phyloP scores from a whole-genome alignment of 2,888 invertebrate species.

The Nomada hirtipes region DNA sequence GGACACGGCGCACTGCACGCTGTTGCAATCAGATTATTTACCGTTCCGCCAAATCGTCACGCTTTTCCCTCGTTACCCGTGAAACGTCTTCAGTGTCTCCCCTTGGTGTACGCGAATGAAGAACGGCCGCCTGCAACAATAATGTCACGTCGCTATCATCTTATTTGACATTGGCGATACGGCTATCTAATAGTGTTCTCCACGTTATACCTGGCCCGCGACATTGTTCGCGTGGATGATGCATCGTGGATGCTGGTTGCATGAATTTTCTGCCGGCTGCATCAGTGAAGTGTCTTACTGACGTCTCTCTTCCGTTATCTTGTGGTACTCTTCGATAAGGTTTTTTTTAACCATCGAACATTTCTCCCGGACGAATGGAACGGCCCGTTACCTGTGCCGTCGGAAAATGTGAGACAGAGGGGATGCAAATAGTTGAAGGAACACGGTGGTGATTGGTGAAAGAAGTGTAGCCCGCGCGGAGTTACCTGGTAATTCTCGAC shows the following conservation, averaged over 20 bases:
- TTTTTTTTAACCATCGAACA: neutral
- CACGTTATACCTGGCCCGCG: neutral
- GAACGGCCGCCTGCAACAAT: conserved; percentile 3
- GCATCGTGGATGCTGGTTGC: neutral
- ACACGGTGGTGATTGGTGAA: conserved; percentile 32
- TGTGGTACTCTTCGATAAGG: neutral
- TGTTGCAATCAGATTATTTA: conserved; percentile 38
- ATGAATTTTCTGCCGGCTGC: neutral
- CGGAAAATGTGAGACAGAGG: conserved; percentile 34
- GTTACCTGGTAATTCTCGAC: neutral
- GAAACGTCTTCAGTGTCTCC: conserved; percentile 24
- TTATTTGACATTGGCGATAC: neutral
- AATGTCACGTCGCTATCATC: neutral
- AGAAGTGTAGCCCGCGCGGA: neutral
- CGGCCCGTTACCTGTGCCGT: neutral
- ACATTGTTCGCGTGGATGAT: neutral
- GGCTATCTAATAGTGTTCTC: neutral
- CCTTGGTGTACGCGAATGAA: conserved; percentile 32
- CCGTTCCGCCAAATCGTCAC: conserved; percentile 26
- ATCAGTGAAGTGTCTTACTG: conserved; percentile 21
- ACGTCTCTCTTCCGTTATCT: too few species aligned
- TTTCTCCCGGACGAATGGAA: too few species aligned
- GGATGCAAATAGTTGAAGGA: conserved; percentile 5
- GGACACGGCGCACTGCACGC: conserved; percentile 33
- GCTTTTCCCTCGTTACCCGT: conserved; percentile 29